Conservation (phyloP, 2,888 invertebrate species). For the Apamea monoglypha region DNA sequence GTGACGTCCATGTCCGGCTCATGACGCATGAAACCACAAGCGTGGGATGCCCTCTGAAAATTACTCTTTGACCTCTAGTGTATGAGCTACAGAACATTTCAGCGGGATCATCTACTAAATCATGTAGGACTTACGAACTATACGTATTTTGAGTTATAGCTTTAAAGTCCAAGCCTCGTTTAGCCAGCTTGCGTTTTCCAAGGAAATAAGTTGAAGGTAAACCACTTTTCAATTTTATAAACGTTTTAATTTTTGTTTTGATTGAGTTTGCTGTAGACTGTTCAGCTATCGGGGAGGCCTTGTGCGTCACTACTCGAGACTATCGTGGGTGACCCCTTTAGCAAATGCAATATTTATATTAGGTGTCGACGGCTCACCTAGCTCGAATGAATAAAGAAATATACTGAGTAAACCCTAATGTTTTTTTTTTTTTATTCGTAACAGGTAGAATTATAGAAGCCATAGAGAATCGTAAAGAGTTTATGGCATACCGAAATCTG, state of each 20-base stretch:
- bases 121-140: constrained; percentile 7
- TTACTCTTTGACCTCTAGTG: constrained; percentile 20
- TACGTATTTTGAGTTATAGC: not conserved
- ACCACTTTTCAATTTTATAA: constrained; percentile 36
- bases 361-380: not conserved
- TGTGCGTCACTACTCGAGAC: constrained; percentile 12
- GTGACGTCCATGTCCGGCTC: constrained; percentile 14
- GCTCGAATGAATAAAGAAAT: not conserved
- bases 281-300: constrained; percentile 17
- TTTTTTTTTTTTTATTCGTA: constrained; percentile 15
- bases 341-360: constrained; percentile 15
- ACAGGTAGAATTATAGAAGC: constrained; percentile 28
- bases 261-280: constrained; percentile 41
- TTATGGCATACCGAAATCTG: constrained; percentile 40
- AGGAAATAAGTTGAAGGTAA: constrained; percentile 33
- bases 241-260: constrained; percentile 2
- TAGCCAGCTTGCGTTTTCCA: constrained; percentile 23
- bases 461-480: constrained; percentile 17
- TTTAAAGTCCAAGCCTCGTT: constrained; percentile 31
- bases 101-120: constrained; percentile 5
- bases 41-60: constrained; percentile 7
- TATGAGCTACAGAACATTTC: constrained; percentile 4
- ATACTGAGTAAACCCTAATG: not conserved
- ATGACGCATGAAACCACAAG: constrained; percentile 21
- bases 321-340: constrained; percentile 20